Base-by-base conservation (phyloP, 1,140 invertebrate genomes). In the Anthonomus grandis region DNA sequence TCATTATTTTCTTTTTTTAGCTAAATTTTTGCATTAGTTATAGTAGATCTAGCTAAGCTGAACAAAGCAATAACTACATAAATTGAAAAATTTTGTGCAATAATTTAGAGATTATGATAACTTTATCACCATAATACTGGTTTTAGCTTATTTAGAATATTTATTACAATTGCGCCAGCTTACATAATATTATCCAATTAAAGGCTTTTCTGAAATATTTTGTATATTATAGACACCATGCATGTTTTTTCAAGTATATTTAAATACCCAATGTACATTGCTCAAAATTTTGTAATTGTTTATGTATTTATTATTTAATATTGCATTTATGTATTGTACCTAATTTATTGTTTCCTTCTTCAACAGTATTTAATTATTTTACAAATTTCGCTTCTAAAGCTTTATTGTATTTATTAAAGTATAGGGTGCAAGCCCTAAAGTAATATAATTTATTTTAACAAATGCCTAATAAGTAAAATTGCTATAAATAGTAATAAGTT, bases 11-110 rank as follows among this genome's bases (percentile, higher is more conserved):
- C 9, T 24, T 37, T 21, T 38, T 36, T 27, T 19, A 17, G 19
- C 9, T 49, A 37, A 21, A 5, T 49, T 49, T 41, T 24, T 51
- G 34, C 18, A 23, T n/a, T n/a, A n/a, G n/a, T n/a, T n/a, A n/a
- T n/a, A n/a, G n/a, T n/a, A n/a, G n/a, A n/a, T n/a, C n/a, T n/a
- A 13, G 34, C 22, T 21, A 15, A 45, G 51, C 51, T 54, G 51
- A 54, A 45, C 39, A 56, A 22, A 56, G 53, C 53, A 56, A 56
- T 56, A 54, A 51, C 41, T n/a, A n/a, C n/a, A n/a, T n/a, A 36
- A 44, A 39, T 41, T 10, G 44, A 47, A 38, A 44, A 42, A 47
- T 56, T 56, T 56, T 56, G 53, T 56, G 53, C 53, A 56, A 56
- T 56, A 56, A 19, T 56, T 8, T 54, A 54, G 51, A 50, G 31